Evolutionary conservation across 2,113 vertebrate species (phyloP), one percentile per base, ranked within the genome.

Genomic region (Machaerirhynchus nigripectus): DNA sequence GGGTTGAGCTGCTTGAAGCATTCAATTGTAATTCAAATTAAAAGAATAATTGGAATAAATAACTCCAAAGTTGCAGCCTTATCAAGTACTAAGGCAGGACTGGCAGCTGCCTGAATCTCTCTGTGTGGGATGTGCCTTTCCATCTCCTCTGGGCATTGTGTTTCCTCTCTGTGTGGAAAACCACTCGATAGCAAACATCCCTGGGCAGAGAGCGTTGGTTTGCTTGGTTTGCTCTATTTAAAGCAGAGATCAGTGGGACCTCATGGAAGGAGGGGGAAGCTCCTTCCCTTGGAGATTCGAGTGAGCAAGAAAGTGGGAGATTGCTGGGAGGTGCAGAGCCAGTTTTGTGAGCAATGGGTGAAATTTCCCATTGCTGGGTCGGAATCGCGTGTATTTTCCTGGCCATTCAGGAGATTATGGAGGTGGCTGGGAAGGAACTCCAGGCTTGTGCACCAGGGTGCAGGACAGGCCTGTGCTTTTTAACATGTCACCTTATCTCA

Each of bases 41-140:
- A 95, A 96, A 91, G 70, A 94, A 50, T 67, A 44, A 73, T 86
- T 67, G 69, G 84, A 83, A 73, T 56, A 93, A 94, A 79, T 90
- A 63, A 65, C 55, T 89, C 31, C 10, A 9, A 39, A 57, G 18
- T 26, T 65, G 78, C 42, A 5, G 4, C 31, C 16, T 3, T 11
- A 50, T 57, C 14, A 31, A 52, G 50, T 40, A 55, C 26, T 10
- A 49, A 71, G 56, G 64, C 40, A 71, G 67, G 26, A 49, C n/a
- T 69, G 33, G 42, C 7, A 53, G 67, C 50, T 74, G 65, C 30
- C 50, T n/a, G 84, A 26, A 47, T 75, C 31, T 39, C 33, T 71
- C 27, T 52, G 11, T 2, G 6, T 37, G 27, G 31, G n/a, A 52
- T 59, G 52, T 44, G 33, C 35, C 37, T 56, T 50, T 67, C n/a